Evolutionary conservation across 2,888 invertebrate species (phyloP).

Genomic region (Leptarthrus brevirostris): DNA sequence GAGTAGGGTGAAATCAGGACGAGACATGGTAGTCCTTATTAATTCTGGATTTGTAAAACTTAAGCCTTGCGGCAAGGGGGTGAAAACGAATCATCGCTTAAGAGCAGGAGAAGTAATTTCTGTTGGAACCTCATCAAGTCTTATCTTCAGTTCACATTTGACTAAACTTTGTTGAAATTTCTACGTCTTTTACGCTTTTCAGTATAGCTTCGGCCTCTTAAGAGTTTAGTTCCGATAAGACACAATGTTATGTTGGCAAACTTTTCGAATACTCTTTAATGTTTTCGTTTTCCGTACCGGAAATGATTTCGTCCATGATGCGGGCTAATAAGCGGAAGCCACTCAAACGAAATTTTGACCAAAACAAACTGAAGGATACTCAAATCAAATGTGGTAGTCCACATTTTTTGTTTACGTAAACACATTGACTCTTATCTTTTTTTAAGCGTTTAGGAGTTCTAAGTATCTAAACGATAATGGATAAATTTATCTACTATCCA

Average conservation of each 20-base stretch:
- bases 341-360: too few relatives aligned
- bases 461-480: too few relatives aligned
- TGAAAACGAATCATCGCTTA: too few relatives aligned
- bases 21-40: constrained; percentile 35
- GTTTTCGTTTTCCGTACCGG: too few relatives aligned
- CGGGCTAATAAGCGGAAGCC: too few relatives aligned
- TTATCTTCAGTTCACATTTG: constrained; percentile 28
- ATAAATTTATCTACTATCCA: too few relatives aligned
- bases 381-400: too few relatives aligned
- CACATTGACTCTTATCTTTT: too few relatives aligned
- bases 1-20: neutral
- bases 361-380: too few relatives aligned
- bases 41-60: constrained; percentile 33
- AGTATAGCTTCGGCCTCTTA: constrained; percentile 9
- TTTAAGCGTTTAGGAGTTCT: too few relatives aligned
- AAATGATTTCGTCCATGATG: too few relatives aligned
- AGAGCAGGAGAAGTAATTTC: constrained; percentile 15
- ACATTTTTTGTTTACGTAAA: too few relatives aligned
- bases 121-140: constrained; percentile 20
- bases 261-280: neutral
- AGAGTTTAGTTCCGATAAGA: constrained; percentile 1
- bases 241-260: constrained; percentile 5
- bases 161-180: constrained; percentile 27
- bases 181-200: constrained; percentile 25
- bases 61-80: neutral